Percentiles rank a stretch among this genome's conserved stretches.
Conservation (phyloP, 2,113 vertebrate genomes). For the Epinephelus moara region DNA sequence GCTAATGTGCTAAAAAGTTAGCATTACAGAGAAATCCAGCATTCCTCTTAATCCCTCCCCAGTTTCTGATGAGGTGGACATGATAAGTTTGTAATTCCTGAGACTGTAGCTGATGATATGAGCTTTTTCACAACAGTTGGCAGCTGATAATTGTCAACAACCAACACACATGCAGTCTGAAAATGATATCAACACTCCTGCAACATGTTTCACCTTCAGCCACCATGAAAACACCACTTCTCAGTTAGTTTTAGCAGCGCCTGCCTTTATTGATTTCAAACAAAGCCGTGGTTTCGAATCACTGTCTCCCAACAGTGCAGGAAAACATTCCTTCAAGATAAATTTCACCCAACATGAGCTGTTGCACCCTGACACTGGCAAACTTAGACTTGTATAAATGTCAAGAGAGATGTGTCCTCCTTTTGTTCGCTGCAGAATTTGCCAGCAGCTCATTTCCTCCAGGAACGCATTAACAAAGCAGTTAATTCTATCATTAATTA, state of each 20-base stretch:
- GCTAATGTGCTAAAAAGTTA: too few species aligned
- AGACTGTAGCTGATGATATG: background rate
- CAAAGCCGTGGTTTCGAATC: slow-evolving; percentile 35
- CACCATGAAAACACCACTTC: slow-evolving; percentile 28
- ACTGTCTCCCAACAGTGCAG: slow-evolving; percentile 41
- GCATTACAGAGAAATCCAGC: too few species aligned
- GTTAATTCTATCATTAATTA: slow-evolving; percentile 88
- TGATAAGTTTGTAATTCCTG: background rate
- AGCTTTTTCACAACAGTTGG: background rate
- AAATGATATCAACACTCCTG: background rate
- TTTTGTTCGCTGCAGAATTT: slow-evolving; percentile 78
- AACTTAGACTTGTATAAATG: slow-evolving; percentile 80
- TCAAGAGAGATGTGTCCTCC: slow-evolving; percentile 82
- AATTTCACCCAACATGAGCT: slow-evolving; percentile 76
- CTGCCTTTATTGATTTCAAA: slow-evolving; percentile 45
- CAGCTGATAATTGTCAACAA: slow-evolving; percentile 16
- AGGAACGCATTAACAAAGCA: slow-evolving; percentile 86
- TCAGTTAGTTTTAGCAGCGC: background rate
- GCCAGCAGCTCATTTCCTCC: slow-evolving; percentile 83
- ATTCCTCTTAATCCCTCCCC: too few species aligned
- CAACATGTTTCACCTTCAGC: slow-evolving; percentile 17
- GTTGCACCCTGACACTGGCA: slow-evolving; percentile 75
- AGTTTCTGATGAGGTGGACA: too few species aligned
- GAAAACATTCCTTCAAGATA: slow-evolving; percentile 78
- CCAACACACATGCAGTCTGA: background rate